These are phyloP conservation scores for Hypena proboscidalis DNA, from an alignment of 2,888 invertebrate species.

Conservation along the genomic window DNA sequence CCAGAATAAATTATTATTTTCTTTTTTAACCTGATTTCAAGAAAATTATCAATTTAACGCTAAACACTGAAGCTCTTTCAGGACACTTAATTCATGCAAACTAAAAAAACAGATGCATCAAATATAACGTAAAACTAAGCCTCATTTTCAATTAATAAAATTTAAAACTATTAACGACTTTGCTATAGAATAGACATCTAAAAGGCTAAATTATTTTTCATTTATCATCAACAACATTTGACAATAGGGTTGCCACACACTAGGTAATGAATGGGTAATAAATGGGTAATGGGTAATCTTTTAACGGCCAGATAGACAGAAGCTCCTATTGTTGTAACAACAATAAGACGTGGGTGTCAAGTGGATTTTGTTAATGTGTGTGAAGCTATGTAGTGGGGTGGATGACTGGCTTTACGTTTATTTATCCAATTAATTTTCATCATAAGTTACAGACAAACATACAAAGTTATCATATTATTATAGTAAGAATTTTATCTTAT, in stretches of 20 bases:
- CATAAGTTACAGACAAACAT: too few relatives aligned
- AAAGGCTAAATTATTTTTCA: constrained; percentile 20
- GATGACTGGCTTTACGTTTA: background rate
- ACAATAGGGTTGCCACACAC: constrained; percentile 22
- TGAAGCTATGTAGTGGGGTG: background rate
- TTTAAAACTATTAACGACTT: too few relatives aligned
- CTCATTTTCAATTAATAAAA: too few relatives aligned
- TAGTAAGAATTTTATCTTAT: too few relatives aligned
- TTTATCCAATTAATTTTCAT: too few relatives aligned
- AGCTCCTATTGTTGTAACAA: constrained; percentile 40
- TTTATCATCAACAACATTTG: constrained; percentile 16
- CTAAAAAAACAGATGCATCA: too few relatives aligned
- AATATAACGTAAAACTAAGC: background rate
- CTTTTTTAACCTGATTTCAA: too few relatives aligned
- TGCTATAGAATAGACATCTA: constrained; percentile 2
- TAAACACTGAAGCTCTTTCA: too few relatives aligned
- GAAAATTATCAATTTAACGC: too few relatives aligned
- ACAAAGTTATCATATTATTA: too few relatives aligned
- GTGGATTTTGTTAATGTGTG: constrained; percentile 7
- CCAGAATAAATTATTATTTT: too few relatives aligned
- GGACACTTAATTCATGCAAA: too few relatives aligned
- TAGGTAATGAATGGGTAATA: background rate
- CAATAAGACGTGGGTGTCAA: constrained; percentile 39
- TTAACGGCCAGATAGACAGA: constrained; percentile 30
- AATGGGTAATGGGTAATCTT: constrained; percentile 31